Evolutionary conservation across 1,140 invertebrate genomes (phyloP).

Genomic region (Nylanderia fulva): DNA sequence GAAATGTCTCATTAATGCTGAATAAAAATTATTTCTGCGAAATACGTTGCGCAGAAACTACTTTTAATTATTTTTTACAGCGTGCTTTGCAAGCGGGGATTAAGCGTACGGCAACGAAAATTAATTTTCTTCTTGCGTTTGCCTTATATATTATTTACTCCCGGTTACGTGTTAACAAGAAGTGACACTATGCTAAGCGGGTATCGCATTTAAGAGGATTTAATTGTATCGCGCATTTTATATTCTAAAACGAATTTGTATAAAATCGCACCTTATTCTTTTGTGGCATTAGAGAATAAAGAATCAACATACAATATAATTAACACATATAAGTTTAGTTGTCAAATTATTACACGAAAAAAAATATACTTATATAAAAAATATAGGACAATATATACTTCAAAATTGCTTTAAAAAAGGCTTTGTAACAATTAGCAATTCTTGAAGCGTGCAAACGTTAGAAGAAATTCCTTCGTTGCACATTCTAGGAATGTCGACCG

Average conservation of each 20-base stretch:
- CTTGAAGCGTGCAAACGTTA: not conserved
- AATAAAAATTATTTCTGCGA: conserved; percentile 6
- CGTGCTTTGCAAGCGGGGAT: conserved; percentile 8
- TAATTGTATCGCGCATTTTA: conserved; percentile 55
- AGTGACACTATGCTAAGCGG: conserved; percentile 5
- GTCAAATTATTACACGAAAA: not conserved
- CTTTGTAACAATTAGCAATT: conserved; percentile 5
- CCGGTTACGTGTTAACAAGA: conserved; percentile 23
- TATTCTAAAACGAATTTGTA: not conserved
- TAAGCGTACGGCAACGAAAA: conserved; percentile 38
- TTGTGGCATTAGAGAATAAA: not conserved
- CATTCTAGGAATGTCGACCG: not conserved
- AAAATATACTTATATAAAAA: not conserved
- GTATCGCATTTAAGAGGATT: conserved; percentile 41
- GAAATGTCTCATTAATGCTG: not conserved
- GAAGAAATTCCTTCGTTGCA: conserved; percentile 1
- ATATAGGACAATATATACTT: not conserved
- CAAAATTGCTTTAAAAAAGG: not conserved
- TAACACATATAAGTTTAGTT: not conserved
- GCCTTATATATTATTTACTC: conserved; percentile 33
- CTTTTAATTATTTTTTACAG: not conserved
- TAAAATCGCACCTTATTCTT: not conserved
- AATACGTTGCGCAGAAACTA: not conserved
- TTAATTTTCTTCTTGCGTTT: conserved; percentile 47
- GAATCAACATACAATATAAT: not conserved